These are phyloP conservation scores for Euwallacea similis DNA, from an alignment of 1,140 invertebrate genomes.

Conservation along the genomic window DNA sequence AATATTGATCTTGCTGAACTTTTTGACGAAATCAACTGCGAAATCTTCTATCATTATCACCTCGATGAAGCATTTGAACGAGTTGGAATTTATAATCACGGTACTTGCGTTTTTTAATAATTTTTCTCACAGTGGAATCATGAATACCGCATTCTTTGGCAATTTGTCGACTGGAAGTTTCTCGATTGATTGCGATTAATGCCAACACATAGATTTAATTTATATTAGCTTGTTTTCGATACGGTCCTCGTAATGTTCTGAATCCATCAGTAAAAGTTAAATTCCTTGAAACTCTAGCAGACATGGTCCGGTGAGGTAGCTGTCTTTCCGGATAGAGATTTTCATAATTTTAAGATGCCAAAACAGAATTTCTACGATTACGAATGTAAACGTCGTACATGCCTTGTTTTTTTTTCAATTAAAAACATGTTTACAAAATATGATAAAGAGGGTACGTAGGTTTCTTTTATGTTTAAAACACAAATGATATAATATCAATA, in stretches of 20 bases:
- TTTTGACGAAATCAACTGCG: too few species aligned
- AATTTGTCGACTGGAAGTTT: too few species aligned
- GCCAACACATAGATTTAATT: not conserved
- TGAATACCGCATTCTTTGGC: too few species aligned
- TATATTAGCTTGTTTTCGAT: not conserved
- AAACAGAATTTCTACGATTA: not conserved
- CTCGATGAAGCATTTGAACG: too few species aligned
- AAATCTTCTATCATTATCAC: too few species aligned
- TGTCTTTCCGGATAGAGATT: conserved; percentile 5
- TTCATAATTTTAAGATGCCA: not conserved
- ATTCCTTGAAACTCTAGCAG: not conserved
- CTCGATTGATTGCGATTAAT: not conserved
- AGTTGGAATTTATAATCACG: too few species aligned
- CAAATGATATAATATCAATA: not conserved
- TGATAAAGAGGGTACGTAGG: not conserved
- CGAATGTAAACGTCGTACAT: not conserved
- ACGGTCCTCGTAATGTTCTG: not conserved
- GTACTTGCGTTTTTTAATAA: too few species aligned
- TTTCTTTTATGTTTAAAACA: not conserved
- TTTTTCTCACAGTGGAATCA: too few species aligned
- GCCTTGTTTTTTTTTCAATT: not conserved
- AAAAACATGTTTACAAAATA: not conserved
- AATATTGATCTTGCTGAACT: too few species aligned
- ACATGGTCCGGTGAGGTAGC: not conserved
- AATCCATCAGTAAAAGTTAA: not conserved